phyloP scores from a whole-genome alignment of 2,888 invertebrate genomes.

The Drosophila incognita region DNA sequence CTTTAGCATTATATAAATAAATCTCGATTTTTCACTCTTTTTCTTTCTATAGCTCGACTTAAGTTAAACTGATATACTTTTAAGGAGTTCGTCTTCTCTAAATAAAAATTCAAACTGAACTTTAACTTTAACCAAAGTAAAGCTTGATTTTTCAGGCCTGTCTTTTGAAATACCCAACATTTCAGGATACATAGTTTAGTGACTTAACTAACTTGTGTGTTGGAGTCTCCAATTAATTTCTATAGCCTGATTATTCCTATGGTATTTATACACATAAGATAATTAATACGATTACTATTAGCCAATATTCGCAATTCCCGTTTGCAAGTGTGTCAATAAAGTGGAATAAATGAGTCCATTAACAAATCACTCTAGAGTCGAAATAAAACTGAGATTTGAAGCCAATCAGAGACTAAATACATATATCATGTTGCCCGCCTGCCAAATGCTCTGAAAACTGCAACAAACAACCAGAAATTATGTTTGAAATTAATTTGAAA shows the following conservation, averaged over 20 bases:
- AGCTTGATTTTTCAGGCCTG: neutral
- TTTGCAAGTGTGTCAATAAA: neutral
- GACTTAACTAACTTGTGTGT: neutral
- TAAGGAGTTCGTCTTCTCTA: neutral
- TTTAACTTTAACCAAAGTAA: neutral
- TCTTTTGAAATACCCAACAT: neutral
- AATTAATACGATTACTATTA: neutral
- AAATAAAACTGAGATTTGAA: neutral
- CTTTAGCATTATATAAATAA: neutral
- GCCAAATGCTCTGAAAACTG: slow-evolving; percentile 25
- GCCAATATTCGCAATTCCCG: neutral
- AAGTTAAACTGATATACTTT: neutral
- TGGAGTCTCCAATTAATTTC: neutral
- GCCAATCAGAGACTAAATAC: slow-evolving; percentile 21
- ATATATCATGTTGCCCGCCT: slow-evolving; percentile 33
- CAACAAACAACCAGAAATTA: slow-evolving; percentile 24
- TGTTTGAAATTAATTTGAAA: slow-evolving; percentile 45
- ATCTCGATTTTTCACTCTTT: accelerated
- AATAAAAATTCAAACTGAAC: too few species aligned
- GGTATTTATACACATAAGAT: neutral
- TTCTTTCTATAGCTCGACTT: neutral
- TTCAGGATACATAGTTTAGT: too few species aligned
- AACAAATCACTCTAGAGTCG: neutral
- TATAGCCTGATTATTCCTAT: neutral
- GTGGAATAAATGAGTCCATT: neutral